Base-by-base conservation (phyloP, 2,113 vertebrate species). In the Misgurnus anguillicaudatus region DNA sequence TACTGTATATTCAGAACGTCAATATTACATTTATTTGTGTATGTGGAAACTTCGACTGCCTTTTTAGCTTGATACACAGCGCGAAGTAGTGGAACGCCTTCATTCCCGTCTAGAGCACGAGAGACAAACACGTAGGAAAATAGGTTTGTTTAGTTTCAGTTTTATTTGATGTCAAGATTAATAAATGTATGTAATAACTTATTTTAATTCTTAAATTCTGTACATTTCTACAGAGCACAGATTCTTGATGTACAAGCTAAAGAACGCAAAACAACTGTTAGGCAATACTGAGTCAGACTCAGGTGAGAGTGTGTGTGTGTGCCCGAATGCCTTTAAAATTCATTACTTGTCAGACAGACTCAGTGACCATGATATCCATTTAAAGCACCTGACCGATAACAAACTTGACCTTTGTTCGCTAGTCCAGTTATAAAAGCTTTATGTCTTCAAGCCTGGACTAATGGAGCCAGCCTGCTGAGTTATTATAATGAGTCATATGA, bases 221-320 rank as follows among this genome's bases (percentile, higher is more conserved):
- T 16, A 42, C 6, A 51, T 53, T 41, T 61, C 24, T 66, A 36
- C 36, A 85, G 83, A 85, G 66, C 67, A 63, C 16, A 74, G 36
- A 66, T 77, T 85, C 42, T 64, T 85, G 71, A 63, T 76, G 38
- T 85, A 82, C 66, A 82, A 36, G 19, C 77, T 85, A 7, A 75
- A 57, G 66, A 85, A 58, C 51, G 62, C 36, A 7, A 8, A 57
- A 16, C 73, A 73, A 63, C 17, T 77, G 11, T 17, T 82, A 19
- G 77, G 77, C 41, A 38, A 17, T 11, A 42, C 3, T 24, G 39
- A 7, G 5, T 3, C 39, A 8, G 72, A 72, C 31, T 73, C 77
- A 73, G 77, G 77, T 82, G 39, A 58, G 75, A 41, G 19, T 45
- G 14, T 47, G 5, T 42, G 4, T 45, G 14, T 42, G 2, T n/a